Evolutionary conservation across 2,113 vertebrate species (phyloP).

Genomic region (Mugil cephalus): DNA sequence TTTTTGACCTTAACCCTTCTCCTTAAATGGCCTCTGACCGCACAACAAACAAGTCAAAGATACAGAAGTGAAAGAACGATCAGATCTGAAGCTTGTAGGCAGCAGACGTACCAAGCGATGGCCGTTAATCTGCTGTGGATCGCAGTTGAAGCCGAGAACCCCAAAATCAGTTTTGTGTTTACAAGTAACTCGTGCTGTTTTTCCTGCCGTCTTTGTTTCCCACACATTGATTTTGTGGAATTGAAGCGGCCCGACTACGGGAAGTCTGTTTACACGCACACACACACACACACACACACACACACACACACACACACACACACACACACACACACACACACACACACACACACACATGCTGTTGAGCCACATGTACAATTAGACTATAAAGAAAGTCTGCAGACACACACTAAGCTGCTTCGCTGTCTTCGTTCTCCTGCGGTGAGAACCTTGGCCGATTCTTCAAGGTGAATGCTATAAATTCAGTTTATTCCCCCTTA

Average conservation of each 20-base stretch:
- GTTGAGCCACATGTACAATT: constrained; percentile 17
- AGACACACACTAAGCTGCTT: constrained; percentile 18
- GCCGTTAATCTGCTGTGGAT: no score
- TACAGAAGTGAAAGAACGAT: no score
- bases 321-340: not conserved
- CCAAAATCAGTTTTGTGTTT: no score
- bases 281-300: not conserved
- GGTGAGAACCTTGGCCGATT: constrained; percentile 57
- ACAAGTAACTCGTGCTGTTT: no score
- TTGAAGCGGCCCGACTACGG: not conserved
- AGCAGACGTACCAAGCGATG: no score
- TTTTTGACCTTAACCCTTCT: no score
- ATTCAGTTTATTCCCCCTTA: constrained; percentile 72
- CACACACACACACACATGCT: not conserved
- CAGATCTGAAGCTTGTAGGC: no score
- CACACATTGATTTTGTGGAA: not conserved
- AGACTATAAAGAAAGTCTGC: constrained; percentile 45
- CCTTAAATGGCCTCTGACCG: no score
- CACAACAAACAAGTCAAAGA: no score
- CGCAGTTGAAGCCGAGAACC: no score
- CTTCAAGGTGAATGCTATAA: constrained; percentile 78
- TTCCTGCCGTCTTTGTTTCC: not conserved
- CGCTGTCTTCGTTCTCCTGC: constrained; percentile 55
- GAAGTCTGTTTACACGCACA: constrained; percentile 18
- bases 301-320: not conserved